A percentile compares a stretch with the other conserved stretches of the same genome.
These are phyloP conservation scores for Aulostomus chinensis DNA, from an alignment of 2,797 vertebrate genomes.

Conservation along the genomic window DNA sequence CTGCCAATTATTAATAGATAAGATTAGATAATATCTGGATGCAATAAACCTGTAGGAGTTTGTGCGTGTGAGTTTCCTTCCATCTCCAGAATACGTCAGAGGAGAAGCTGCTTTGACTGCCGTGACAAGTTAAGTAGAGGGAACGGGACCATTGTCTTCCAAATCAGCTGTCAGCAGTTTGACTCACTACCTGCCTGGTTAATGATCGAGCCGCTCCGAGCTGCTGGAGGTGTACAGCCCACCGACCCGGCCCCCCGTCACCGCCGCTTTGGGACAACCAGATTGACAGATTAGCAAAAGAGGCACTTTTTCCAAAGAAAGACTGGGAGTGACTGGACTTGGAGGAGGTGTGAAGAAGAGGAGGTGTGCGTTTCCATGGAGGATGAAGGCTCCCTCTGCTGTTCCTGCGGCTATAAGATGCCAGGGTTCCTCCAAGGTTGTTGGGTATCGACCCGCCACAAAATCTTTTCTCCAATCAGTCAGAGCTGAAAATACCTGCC, in stretches of 20 bases:
- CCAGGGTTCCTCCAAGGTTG: no score
- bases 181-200: slow-evolving; percentile 84
- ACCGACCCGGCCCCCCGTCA: slow-evolving; percentile 62
- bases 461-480: no score
- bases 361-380: slow-evolving; percentile 52
- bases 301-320: slow-evolving; percentile 76
- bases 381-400: slow-evolving; percentile 29
- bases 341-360: slow-evolving; percentile 48
- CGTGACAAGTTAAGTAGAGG: slow-evolving; percentile 84
- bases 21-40: no score
- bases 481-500: no score
- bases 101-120: slow-evolving; percentile 78
- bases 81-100: slow-evolving; percentile 57
- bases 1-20: no score
- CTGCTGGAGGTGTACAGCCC: slow-evolving; percentile 75
- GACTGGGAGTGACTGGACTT: slow-evolving; percentile 55
- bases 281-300: slow-evolving; percentile 85
- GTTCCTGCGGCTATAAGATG: slow-evolving; percentile 16
- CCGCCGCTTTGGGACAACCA: slow-evolving; percentile 74
- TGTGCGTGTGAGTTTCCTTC: slow-evolving; percentile 34
- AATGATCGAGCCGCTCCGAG: slow-evolving; percentile 81
- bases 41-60: neutral
- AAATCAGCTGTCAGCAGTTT: slow-evolving; percentile 85
- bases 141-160: slow-evolving; percentile 80
- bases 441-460: no score